Evolutionary conservation across 2,113 vertebrate species (phyloP), one percentile per base, ranked within the genome.

Genomic region (Entomyzon cyanotis): DNA sequence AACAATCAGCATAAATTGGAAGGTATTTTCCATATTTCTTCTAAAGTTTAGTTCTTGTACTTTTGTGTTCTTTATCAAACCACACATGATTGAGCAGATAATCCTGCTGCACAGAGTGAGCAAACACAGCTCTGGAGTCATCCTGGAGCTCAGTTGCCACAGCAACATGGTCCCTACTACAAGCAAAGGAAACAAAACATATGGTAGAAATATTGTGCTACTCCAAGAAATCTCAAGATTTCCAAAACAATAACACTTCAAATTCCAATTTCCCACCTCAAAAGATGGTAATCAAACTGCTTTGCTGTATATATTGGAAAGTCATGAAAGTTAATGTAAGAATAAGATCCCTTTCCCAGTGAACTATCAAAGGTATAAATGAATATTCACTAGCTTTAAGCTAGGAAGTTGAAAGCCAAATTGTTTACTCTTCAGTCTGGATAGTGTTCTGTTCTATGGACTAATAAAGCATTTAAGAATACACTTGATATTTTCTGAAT

Each of bases 151-250:
- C 68, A 31, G 96, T 96, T 97, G 39, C 92, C 84, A 94, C 94
- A 87, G 93, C 76, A 97, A 97, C 97, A n/a, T 27, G 39, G 33
- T 83, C 78, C 60, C 56, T 84, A 50, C 67, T 95, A 76, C 82
- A 74, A 95, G 84, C 65, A 92, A 93, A 87, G 84, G 90, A 95
- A 95, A 20, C 30, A 79, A 96, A 97, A 93, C 86, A 73, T 94
- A 95, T 74, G 85, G 91, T 74, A 93, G 73, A 56, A 59, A 94
- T 93, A 83, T 2, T 73, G 27, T 65, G 30, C 90, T 91, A 39
- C 71, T 94, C 75, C 63, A 94, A 84, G 69, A 94, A 96, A 44
- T 33, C 55, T 90, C 67, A 59, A 91, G 83, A 82, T 93, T 91
- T 96, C 63, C 49, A 79, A 64, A 77, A 93, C 74, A 74, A 83